Evolutionary conservation across 2,888 invertebrate genomes (phyloP).

Genomic region (Cotesia congregata): DNA sequence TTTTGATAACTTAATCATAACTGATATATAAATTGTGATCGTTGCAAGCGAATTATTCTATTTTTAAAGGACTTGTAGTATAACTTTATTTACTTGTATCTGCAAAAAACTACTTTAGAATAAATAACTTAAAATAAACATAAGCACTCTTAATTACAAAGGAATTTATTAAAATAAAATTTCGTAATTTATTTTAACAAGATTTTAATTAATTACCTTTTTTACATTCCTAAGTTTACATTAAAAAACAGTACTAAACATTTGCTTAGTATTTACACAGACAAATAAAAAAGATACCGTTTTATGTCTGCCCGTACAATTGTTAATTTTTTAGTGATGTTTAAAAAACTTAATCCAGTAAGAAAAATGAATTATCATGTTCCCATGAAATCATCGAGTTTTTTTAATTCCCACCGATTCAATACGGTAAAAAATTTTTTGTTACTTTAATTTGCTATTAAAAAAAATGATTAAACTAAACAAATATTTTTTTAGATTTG

Average conservation of each 20-base stretch:
- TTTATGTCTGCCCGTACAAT: background rate
- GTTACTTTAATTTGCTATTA: background rate
- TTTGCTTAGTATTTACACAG: background rate
- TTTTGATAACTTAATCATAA: too few relatives aligned
- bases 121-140: too few relatives aligned
- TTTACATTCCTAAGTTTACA: background rate
- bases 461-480: background rate
- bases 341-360: background rate
- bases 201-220: background rate
- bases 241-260: background rate
- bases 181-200: too few relatives aligned
- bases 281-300: background rate
- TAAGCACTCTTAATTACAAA: too few relatives aligned
- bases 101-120: too few relatives aligned
- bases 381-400: slow-evolving; percentile 16
- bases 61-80: too few relatives aligned
- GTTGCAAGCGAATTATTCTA: too few relatives aligned
- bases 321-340: background rate
- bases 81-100: too few relatives aligned
- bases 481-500: too few relatives aligned
- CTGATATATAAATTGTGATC: too few relatives aligned
- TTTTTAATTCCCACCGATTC: background rate
- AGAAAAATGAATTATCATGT: slow-evolving; percentile 10
- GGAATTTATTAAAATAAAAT: too few relatives aligned
- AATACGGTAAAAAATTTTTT: background rate